Evolutionary conservation across 2,113 vertebrate species (phyloP), one percentile per base, ranked within the genome.

Genomic region (Menura novaehollandiae): DNA sequence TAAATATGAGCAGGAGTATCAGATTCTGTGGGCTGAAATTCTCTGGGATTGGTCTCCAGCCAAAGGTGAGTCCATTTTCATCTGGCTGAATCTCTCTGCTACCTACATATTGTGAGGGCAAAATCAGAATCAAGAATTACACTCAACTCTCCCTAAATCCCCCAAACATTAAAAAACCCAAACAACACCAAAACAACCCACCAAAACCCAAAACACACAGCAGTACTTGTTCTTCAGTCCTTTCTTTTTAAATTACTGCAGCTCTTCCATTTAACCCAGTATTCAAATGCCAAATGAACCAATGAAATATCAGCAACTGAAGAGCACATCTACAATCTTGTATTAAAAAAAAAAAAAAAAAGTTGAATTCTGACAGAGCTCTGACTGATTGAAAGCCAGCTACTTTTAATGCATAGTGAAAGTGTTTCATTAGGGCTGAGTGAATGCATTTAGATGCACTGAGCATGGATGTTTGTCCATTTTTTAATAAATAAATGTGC

Each of bases 401-500:
- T 95, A 91, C 79, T 95, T 93, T 87, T 89, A 96, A 84, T 88
- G 91, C 95, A 89, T 43, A 95, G 81, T 91, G 64, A 64, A 89
- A 89, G 66, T 90, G 81, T 96, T 97, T 97, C 71, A 97, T 97
- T 97, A 97, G 88, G 71, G 64, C 59, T 93, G 67, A 94, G 91
- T 88, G 87, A 85, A 92, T 89, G 66, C 83, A 96, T 97, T 96
- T 89, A 96, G 88, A 96, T 91, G 93, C 79, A 93, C 56, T 2
- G 5, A 94, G 79, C 89, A 69, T 80, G 49, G 58, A 80, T 88
- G 91, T 62, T 77, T 91, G 91, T 91, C 74, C 82, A 60, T 91
- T 89, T 91, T 94, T 91, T 95, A 94, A 97, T 97, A 96, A 95
- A 96, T 93, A 96, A 96, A 95, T 88, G 71, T 95, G 85, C 69